A percentile compares a stretch with the other conserved stretches of the same genome.
Evolutionary conservation across 2,797 vertebrate genomes (phyloP).

Genomic region (Mormyrus hasselquistii): DNA sequence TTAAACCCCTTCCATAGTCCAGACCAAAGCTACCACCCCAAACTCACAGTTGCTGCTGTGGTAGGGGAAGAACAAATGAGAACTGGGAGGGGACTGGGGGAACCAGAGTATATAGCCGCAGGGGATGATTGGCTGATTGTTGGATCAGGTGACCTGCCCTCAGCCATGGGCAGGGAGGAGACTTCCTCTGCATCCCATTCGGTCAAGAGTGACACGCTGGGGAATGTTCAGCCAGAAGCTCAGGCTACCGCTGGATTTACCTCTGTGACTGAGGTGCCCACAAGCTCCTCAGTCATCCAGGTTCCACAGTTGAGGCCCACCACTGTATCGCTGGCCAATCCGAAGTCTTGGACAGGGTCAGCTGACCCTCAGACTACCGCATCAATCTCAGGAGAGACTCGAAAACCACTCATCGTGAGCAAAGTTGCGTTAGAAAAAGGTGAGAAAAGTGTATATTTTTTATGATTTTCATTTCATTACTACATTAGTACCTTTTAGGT

Average conservation of each 20-base stretch:
- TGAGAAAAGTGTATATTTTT: constrained; percentile 34
- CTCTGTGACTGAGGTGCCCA: constrained; percentile 25
- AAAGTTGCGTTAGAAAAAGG: constrained; percentile 37
- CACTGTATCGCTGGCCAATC: constrained; percentile 31
- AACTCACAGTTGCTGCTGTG: constrained; percentile 24
- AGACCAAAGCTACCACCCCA: background rate
- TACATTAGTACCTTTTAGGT: background rate
- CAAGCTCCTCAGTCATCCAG: constrained; percentile 24
- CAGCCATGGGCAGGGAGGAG: constrained; percentile 25
- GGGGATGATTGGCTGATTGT: constrained; percentile 38
- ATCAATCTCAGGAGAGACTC: constrained; percentile 7
- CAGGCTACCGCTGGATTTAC: constrained; percentile 42
- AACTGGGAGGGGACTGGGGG: constrained; percentile 21
- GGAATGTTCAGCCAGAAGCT: constrained; percentile 45
- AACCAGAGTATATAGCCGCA: constrained; percentile 24
- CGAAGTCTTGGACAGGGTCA: constrained; percentile 22
- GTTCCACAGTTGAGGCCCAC: constrained; percentile 31
- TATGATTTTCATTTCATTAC: background rate
- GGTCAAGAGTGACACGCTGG: constrained; percentile 37
- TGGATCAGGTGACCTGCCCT: constrained; percentile 43
- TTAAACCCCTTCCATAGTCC: constrained; percentile 30
- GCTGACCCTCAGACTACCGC: constrained; percentile 28
- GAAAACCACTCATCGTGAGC: constrained; percentile 28
- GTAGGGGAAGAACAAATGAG: constrained; percentile 15
- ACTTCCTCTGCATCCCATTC: constrained; percentile 30